Evolutionary conservation across 2,888 invertebrate species (phyloP).

Genomic region (Scaptomyza caliginosa): DNA sequence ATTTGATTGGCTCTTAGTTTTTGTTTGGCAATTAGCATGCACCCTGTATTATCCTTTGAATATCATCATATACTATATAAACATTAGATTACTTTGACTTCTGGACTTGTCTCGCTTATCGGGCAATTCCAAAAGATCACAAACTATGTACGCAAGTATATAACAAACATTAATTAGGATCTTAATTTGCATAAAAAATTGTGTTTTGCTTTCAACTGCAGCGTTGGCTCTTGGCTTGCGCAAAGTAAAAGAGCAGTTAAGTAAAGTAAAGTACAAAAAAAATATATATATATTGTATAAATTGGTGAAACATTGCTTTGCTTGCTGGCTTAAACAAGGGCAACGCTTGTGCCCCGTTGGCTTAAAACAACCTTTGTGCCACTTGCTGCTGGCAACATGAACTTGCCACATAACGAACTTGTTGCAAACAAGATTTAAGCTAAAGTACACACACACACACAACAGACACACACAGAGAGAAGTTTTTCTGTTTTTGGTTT

Average conservation of each 20-base stretch:
- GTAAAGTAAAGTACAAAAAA: not conserved
- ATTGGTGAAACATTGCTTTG: constrained; percentile 33
- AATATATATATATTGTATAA: constrained; percentile 29
- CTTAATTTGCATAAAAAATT: constrained; percentile 37
- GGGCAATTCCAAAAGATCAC: constrained; percentile 11
- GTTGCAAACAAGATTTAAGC: constrained; percentile 4
- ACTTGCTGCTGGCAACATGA: constrained; percentile 11
- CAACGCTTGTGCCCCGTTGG: constrained; percentile 13
- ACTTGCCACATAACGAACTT: constrained; percentile 25
- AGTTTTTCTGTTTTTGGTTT: not conserved
- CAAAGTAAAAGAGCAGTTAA: not conserved
- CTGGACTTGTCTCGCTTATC: no score
- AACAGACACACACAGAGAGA: not conserved
- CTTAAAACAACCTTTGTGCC: constrained; percentile 11
- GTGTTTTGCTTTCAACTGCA: constrained; percentile 23
- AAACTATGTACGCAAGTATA: constrained; percentile 14
- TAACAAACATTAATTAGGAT: constrained; percentile 42
- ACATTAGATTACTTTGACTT: constrained; percentile 4
- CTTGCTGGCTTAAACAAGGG: constrained; percentile 17
- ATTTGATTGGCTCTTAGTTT: constrained; percentile 49
- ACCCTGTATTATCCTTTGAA: constrained; percentile 70
- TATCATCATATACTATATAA: constrained; percentile 6
- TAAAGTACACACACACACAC: constrained; percentile 11
- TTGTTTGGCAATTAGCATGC: constrained; percentile 64
- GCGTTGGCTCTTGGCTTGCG: constrained; percentile 1